Evolutionary conservation across 2,113 vertebrate genomes (phyloP), one percentile per base, ranked within the genome.

Genomic region (Syrrhaptes paradoxus): DNA sequence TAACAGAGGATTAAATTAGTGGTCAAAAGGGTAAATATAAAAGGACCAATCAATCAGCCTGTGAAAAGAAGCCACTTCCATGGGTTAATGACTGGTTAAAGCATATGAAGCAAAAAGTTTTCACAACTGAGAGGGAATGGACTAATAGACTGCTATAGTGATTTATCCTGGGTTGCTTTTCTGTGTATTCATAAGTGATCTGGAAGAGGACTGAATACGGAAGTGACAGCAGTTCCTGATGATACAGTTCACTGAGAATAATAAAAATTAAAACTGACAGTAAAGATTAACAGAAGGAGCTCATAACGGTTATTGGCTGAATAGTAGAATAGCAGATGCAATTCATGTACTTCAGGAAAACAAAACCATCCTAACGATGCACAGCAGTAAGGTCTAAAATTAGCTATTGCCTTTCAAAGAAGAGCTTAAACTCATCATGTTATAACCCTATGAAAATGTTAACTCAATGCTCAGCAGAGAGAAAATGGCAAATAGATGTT

Each of bases 361-460:
- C 51, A 90, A 96, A 79, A 67, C 66, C 78, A 41, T 85, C 66
- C 66, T 59, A 94, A 65, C 52, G 25, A n/a, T 24, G 18, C 72
- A 62, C 72, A 81, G 79, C 0, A 0, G 63, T 71, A 17, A 88
- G 24, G 34, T 74, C 92, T 95, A 92, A 95, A 95, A 93, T 93
- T 92, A 95, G 86, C 61, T 93, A 34, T 78, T 96, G 48, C 68
- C 48, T 43, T 43, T 95, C 52, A 62, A 93, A 87, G 52, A 85
- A 91, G 25, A 80, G n/a, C 68, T 93, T 93, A 51, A 55, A 29
- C 55, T 90, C 34, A 59, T 88, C 72, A 32, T 49, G 10, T 86
- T 86, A 55, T 77, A 88, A 71, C 68, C 34, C 65, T 74, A 55
- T 57, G 86, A 93, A 96, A 95, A 96, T 90, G 76, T 93, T 86